Conservation (phyloP, 1,140 invertebrate genomes). For the Lepidurus apus region DNA sequence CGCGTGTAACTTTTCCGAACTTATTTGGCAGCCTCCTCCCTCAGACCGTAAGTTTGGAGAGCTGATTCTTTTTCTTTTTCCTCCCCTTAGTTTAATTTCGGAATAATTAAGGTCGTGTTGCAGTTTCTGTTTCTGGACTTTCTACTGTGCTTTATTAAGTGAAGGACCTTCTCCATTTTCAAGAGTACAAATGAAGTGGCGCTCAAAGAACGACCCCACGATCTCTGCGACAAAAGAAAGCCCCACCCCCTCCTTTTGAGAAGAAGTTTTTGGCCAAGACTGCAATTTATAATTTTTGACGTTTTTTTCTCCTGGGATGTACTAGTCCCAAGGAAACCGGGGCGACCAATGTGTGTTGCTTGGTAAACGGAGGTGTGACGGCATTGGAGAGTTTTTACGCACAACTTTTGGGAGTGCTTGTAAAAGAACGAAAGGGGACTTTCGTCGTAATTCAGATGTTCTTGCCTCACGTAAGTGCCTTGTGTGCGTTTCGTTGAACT, state of each 20-base stretch:
- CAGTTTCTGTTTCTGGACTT: not conserved
- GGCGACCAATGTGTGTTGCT: too few species aligned
- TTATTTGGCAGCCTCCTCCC: not conserved
- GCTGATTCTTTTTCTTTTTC: not conserved
- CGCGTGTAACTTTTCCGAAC: not conserved
- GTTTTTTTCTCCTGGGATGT: not conserved
- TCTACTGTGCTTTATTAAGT: constrained; percentile 19
- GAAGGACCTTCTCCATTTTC: constrained; percentile 21
- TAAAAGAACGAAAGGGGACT: not conserved
- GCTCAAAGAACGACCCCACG: constrained; percentile 20
- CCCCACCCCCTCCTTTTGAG: not conserved
- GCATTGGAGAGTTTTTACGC: not conserved
- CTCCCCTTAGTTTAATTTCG: not conserved
- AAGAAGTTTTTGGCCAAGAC: not conserved
- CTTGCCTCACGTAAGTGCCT: constrained; percentile 13
- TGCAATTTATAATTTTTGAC: not conserved
- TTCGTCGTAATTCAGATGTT: not conserved
- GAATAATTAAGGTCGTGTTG: not conserved
- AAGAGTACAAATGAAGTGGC: constrained; percentile 19
- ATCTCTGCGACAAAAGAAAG: not conserved
- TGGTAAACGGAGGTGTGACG: not conserved
- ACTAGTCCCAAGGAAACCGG: too few species aligned
- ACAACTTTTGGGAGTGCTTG: constrained; percentile 5
- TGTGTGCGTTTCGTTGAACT: not conserved
- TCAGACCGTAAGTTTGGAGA: not conserved